Evolutionary conservation across 2,797 vertebrate species (phyloP).

Genomic region (Urocyon cinereoargenteus): DNA sequence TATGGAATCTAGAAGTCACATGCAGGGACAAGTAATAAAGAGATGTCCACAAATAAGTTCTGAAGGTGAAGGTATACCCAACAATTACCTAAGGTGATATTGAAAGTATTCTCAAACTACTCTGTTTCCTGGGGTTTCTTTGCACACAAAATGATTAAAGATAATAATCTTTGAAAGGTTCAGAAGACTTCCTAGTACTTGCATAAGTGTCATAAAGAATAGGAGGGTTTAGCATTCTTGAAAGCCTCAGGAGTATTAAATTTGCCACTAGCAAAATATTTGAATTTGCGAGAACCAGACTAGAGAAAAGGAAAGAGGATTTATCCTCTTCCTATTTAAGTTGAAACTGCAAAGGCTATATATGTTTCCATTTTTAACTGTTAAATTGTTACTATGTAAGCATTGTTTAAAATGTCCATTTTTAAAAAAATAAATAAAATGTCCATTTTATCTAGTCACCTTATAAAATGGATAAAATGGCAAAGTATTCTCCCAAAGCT

Average conservation of each 20-base stretch:
- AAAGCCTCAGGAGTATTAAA: not conserved
- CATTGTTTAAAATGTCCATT: not conserved
- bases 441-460: not conserved
- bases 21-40: not conserved
- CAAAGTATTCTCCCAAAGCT: slow-evolving; percentile 8
- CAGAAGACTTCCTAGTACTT: not conserved
- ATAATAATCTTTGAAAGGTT: not conserved
- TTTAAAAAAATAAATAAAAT: not conserved
- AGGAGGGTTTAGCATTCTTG: not conserved
- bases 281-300: not conserved
- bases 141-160: slow-evolving; percentile 13
- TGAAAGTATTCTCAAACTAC: not conserved
- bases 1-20: not conserved
- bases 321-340: not conserved
- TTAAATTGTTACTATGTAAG: not conserved
- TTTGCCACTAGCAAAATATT: slow-evolving; percentile 3
- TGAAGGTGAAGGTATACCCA: not conserved
- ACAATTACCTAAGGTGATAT: not conserved
- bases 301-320: not conserved
- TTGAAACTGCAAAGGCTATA: not conserved
- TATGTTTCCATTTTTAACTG: not conserved
- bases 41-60: not conserved
- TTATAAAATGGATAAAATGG: not conserved
- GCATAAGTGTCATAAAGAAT: not conserved
- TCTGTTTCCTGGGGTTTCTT: slow-evolving; percentile 7